Percentiles rank a stretch among this genome's conserved stretches.
Conservation (phyloP, 2,888 invertebrate species). For the Drosophila birchii region DNA sequence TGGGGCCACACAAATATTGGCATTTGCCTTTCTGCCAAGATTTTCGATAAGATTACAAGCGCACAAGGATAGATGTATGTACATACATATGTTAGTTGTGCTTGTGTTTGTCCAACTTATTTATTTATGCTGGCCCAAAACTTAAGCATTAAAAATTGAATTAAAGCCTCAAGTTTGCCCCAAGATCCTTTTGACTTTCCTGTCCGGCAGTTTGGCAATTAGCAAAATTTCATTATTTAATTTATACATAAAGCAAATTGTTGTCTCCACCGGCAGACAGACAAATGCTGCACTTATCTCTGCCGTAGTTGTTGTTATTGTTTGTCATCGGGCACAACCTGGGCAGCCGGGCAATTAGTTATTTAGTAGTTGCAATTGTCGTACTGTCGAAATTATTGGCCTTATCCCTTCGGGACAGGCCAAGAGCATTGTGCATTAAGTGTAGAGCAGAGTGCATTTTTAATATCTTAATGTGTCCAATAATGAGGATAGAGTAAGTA, state of each 20-base stretch:
- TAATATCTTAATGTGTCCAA: conserved; percentile 35
- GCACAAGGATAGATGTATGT: conserved; percentile 10
- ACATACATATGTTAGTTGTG: not conserved
- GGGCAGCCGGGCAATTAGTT: conserved; percentile 60
- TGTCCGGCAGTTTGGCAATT: conserved; percentile 59
- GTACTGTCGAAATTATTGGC: conserved; percentile 42
- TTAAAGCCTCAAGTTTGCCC: conserved; percentile 54
- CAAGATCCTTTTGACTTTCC: conserved; percentile 28
- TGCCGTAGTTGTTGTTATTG: conserved; percentile 30
- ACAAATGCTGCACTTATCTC: conserved; percentile 44
- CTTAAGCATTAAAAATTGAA: conserved; percentile 73
- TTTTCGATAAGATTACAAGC: conserved; percentile 43
- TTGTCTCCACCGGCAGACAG: conserved; percentile 38
- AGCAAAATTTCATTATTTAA: conserved; percentile 69
- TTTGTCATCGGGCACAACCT: conserved; percentile 33
- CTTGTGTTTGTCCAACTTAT: conserved; percentile 30
- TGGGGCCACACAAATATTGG: conserved; percentile 68
- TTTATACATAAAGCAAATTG: conserved; percentile 54
- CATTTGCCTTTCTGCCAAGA: conserved; percentile 59
- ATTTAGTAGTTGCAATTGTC: conserved; percentile 65
- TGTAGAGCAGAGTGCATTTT: conserved; percentile 39
- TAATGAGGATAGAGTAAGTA: conserved; percentile 15
- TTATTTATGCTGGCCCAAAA: conserved; percentile 65
- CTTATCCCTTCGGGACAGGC: conserved; percentile 17
- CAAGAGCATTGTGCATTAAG: conserved; percentile 33